phyloP scores from a whole-genome alignment of 2,888 invertebrate genomes.

The Lypha dubia region DNA sequence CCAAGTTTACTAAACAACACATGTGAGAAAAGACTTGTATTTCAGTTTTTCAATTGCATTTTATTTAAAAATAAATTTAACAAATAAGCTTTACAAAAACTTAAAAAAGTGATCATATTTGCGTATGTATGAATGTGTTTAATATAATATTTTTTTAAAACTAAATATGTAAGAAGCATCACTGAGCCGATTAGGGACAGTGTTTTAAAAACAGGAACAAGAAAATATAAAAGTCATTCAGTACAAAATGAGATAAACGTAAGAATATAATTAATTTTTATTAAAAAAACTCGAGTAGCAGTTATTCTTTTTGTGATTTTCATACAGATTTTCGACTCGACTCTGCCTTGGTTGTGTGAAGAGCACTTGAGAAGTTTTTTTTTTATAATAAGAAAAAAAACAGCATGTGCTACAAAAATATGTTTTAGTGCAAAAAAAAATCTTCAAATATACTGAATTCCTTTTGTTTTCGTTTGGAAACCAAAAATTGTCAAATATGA shows the following conservation, averaged over 20 bases:
- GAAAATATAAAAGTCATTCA: constrained; percentile 10
- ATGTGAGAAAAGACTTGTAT: neutral
- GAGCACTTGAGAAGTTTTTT: neutral
- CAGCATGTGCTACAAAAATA: neutral
- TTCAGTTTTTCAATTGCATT: constrained; percentile 13
- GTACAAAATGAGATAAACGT: neutral
- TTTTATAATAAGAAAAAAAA: neutral
- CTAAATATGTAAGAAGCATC: constrained; percentile 44
- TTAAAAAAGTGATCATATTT: constrained; percentile 24
- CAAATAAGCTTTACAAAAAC: constrained; percentile 38
- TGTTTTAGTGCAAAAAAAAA: neutral
- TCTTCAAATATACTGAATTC: neutral
- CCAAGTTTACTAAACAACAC: constrained; percentile 23
- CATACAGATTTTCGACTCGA: too few species aligned
- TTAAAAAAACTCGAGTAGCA: too few species aligned
- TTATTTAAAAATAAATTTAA: constrained; percentile 15
- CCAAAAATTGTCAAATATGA: constrained; percentile 4
- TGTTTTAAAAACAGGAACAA: neutral
- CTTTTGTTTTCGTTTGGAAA: neutral
- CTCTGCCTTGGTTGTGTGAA: neutral
- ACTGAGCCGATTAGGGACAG: constrained; percentile 16
- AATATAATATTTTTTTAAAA: neutral
- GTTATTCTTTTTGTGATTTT: too few species aligned
- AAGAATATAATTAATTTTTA: neutral
- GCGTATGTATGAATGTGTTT: constrained; percentile 4